Evolutionary conservation across 2,888 invertebrate genomes (phyloP), one percentile per base, ranked within the genome.

Genomic region (Synanthedon andrenaeformis): DNA sequence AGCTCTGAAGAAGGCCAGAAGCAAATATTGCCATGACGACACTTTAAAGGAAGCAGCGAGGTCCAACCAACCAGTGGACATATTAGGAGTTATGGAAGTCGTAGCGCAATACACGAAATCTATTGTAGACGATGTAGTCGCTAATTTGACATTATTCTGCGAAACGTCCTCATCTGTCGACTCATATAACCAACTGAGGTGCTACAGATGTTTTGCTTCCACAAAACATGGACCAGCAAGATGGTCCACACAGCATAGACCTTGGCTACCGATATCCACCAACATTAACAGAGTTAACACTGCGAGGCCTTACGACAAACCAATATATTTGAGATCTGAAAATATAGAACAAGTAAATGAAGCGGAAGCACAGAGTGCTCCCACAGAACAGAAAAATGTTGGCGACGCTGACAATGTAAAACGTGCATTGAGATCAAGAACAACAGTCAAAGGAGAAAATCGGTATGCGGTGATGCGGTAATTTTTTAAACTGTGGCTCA

Each of bases 141-240:
- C 49, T 0, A 80, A 83, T 59, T 8, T 75, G 0, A 76, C 75
- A 0, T 58, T 57, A 0, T 81, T 84, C 57, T 84, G 84, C 42
- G 57, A 65, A 23, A 57, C 58, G 1, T 66, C 74, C 0, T 62
- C 66, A 2, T 57, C 61, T 0, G 55, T 75, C 1, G 69, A 69
- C 0, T n/a, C 53, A 0, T 80, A 76, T 49, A 67, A 71, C 42
- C 56, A 73, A 42, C 19, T 17, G 23, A 13, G 17, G 6, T 49
- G 49, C 19, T 12, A 12, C 13, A 23, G 51, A 4, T 51, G 42
- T 1, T 74, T 62, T 19, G 66, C 54, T 42, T 73, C 76, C 0
- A 79, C 80, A 0, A 74, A 73, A 56, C 62, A 61, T 0, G 76
- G 79, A 0, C 4, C 51, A 0, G 66, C 74, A 0, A 57, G 13